A percentile compares a stretch with the other conserved stretches of the same genome.
These are phyloP conservation scores for Galbula dea DNA, from an alignment of 2,113 vertebrate species.

Conservation along the genomic window DNA sequence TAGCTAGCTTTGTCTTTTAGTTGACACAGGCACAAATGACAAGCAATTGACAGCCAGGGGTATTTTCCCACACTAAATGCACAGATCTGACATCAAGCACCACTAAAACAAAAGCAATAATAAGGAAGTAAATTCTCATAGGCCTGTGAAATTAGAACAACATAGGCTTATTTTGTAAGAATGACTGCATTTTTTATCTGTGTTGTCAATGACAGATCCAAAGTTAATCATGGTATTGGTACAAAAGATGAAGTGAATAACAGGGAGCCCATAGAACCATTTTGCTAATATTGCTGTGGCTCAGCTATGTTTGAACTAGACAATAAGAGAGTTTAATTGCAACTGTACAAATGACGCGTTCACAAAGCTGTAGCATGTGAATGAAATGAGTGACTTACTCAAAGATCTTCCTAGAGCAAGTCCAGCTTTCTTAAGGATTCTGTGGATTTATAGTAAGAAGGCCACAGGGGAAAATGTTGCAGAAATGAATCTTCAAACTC, in stretches of 20 bases:
- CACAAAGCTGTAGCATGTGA: not conserved
- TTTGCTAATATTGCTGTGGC: not conserved
- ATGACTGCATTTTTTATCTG: not conserved
- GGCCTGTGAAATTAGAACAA: not conserved
- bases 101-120: not conserved
- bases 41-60: slow-evolving; percentile 24
- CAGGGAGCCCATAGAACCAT: not conserved
- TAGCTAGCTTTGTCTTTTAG: slow-evolving; percentile 41
- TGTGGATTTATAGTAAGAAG: not conserved
- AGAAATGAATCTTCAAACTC: not conserved
- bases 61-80: slow-evolving; percentile 9
- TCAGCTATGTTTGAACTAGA: not conserved
- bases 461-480: not conserved
- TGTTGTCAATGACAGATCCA: not conserved
- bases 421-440: not conserved
- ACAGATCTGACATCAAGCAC: not conserved
- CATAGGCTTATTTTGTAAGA: not conserved
- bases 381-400: not conserved
- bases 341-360: not conserved
- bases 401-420: not conserved
- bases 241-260: slow-evolving; percentile 3
- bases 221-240: slow-evolving; percentile 13
- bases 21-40: slow-evolving; percentile 14
- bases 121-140: not conserved
- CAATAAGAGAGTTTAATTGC: not conserved